Evolutionary conservation across 2,888 invertebrate species (phyloP).

Genomic region (Silvanus unidentatus): DNA sequence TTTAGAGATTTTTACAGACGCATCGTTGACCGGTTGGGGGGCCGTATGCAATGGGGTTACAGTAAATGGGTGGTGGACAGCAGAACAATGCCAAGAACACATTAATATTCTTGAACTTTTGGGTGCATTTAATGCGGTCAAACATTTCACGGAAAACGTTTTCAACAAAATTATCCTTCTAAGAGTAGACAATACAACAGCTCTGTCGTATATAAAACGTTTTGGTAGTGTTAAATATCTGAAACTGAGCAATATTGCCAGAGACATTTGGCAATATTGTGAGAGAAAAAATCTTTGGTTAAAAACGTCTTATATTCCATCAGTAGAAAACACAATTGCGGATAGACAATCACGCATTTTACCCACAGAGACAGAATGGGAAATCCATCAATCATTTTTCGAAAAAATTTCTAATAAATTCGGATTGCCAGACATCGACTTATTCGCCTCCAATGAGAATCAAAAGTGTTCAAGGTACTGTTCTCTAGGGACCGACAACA

Average conservation of each 20-base stretch:
- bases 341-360: slow-evolving; percentile 6
- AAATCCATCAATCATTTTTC: background rate
- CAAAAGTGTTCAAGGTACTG: slow-evolving; percentile 7
- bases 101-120: slow-evolving; percentile 5
- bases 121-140: slow-evolving; percentile 6
- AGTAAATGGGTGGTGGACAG: too few relatives aligned
- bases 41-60: background rate
- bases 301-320: slow-evolving; percentile 6
- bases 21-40: slow-evolving; percentile 10
- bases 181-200: slow-evolving; percentile 9
- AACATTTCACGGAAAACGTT: background rate
- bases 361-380: slow-evolving; percentile 7
- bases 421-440: slow-evolving; percentile 7
- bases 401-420: background rate
- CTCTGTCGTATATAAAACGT: slow-evolving; percentile 8
- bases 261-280: slow-evolving; percentile 9
- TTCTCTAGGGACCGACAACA: slow-evolving; percentile 8
- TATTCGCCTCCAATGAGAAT: slow-evolving; percentile 10
- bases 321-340: slow-evolving; percentile 5
- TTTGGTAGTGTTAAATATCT: slow-evolving; percentile 8
- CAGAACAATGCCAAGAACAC: too few relatives aligned
- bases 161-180: slow-evolving; percentile 5
- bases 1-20: slow-evolving; percentile 4
- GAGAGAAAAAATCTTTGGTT: slow-evolving; percentile 3
- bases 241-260: slow-evolving; percentile 3